These are phyloP conservation scores for Hyaena hyaena DNA, from an alignment of 2,113 vertebrate species.

Conservation along the genomic window DNA sequence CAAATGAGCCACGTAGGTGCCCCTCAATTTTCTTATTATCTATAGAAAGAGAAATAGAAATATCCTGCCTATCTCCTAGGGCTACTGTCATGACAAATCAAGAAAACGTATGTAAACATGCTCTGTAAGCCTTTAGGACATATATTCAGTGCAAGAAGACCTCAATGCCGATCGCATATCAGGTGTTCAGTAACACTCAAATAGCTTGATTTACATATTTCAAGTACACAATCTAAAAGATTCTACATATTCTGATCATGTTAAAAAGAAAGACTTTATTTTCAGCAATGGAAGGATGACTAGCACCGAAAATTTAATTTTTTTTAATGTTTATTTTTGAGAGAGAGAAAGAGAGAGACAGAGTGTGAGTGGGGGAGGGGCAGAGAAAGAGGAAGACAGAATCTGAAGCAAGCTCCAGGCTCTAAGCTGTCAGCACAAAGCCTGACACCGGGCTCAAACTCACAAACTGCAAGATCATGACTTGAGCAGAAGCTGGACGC, in stretches of 20 bases:
- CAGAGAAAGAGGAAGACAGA: too few species aligned
- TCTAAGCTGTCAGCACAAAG: too few species aligned
- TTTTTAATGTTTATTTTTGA: too few species aligned
- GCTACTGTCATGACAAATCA: not conserved
- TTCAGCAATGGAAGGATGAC: not conserved
- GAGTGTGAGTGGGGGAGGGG: too few species aligned
- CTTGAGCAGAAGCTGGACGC: too few species aligned
- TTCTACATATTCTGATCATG: not conserved
- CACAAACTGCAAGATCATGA: too few species aligned
- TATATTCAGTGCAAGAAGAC: not conserved
- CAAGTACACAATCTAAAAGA: not conserved
- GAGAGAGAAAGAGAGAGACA: too few species aligned
- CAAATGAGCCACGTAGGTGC: too few species aligned
- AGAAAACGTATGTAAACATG: not conserved
- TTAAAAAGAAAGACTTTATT: not conserved
- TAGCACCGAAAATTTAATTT: not conserved
- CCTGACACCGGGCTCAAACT: too few species aligned
- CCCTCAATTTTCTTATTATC: not conserved
- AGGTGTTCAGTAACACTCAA: not conserved
- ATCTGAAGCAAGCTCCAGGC: too few species aligned
- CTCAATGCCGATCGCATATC: not conserved
- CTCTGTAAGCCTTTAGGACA: conserved; percentile 1
- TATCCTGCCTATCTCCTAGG: not conserved
- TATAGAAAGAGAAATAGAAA: not conserved
- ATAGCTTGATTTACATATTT: not conserved